Percentiles rank a stretch among this genome's conserved stretches.
phyloP scores from a whole-genome alignment of 2,888 invertebrate species.

The Amitus sp. region DNA sequence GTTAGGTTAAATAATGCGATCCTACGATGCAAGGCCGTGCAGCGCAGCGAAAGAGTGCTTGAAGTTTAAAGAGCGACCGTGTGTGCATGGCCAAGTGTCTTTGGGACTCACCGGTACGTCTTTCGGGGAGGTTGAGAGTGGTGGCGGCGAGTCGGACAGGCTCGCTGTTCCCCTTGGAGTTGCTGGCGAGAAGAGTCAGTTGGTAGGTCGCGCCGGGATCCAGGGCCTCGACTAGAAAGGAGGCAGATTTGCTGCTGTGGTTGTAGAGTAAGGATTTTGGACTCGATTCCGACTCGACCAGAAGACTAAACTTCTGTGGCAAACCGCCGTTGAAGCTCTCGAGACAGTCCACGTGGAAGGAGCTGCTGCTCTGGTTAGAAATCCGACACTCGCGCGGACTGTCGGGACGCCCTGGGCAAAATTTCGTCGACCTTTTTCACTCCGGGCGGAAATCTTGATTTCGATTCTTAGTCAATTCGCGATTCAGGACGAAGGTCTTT shows the following conservation, averaged over 20 bases:
- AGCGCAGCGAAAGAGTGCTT: slow-evolving; percentile 57
- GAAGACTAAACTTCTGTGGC: slow-evolving; percentile 76
- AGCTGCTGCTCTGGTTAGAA: slow-evolving; percentile 78
- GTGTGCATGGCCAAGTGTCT: no score
- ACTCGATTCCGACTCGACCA: slow-evolving; percentile 66
- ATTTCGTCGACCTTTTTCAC: slow-evolving; percentile 6
- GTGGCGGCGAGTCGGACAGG: slow-evolving; percentile 74
- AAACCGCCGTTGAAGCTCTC: slow-evolving; percentile 83
- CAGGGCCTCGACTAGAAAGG: slow-evolving; percentile 75
- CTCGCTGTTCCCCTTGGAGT: slow-evolving; percentile 78
- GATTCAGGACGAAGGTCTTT: no score
- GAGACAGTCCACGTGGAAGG: slow-evolving; percentile 77
- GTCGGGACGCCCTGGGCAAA: slow-evolving; percentile 75
- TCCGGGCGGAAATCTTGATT: no score
- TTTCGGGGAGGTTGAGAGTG: slow-evolving; percentile 78
- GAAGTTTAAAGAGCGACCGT: slow-evolving; percentile 36
- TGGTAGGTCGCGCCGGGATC: slow-evolving; percentile 77
- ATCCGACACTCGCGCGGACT: slow-evolving; percentile 78
- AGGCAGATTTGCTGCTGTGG: slow-evolving; percentile 70
- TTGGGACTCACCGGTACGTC: slow-evolving; percentile 72
- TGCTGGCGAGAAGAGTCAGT: slow-evolving; percentile 76
- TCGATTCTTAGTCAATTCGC: neutral
- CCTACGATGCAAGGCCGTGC: slow-evolving; percentile 62
- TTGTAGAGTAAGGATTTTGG: slow-evolving; percentile 69
- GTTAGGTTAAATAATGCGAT: slow-evolving; percentile 44